phyloP scores from a whole-genome alignment of 2,888 invertebrate species.

The Hedya salicella region DNA sequence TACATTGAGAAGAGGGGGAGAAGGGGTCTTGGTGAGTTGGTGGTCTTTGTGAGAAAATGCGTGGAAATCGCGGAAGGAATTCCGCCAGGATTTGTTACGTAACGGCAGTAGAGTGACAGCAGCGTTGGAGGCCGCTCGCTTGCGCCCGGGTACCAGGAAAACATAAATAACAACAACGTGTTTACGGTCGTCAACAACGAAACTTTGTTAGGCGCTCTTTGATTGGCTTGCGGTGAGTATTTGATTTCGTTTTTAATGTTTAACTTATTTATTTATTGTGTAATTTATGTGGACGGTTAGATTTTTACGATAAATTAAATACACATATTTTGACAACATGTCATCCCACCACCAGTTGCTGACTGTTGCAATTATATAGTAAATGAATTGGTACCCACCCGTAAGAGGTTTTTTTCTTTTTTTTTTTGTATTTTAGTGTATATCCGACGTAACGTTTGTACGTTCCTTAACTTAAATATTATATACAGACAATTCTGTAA shows the following conservation, averaged over 20 bases:
- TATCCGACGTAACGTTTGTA: too few species aligned
- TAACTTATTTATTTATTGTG: constrained; percentile 5
- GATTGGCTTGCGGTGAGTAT: constrained; percentile 31
- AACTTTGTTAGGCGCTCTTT: constrained; percentile 37
- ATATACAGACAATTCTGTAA: too few species aligned
- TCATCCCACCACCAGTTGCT: too few species aligned
- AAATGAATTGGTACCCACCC: too few species aligned
- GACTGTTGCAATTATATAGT: too few species aligned
- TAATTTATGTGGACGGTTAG: too few species aligned
- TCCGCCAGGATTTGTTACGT: constrained; percentile 76
- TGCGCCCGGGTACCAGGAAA: constrained; percentile 51
- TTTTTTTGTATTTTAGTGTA: too few species aligned
- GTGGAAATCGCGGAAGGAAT: constrained; percentile 67
- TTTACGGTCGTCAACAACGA: constrained; percentile 78
- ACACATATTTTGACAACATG: too few species aligned
- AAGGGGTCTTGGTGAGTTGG: constrained; percentile 59
- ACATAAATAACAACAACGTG: constrained; percentile 83
- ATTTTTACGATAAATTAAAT: too few species aligned
- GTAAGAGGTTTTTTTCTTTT: too few species aligned
- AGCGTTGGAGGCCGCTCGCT: constrained; percentile 65
- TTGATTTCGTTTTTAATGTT: constrained; percentile 5
- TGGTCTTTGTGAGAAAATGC: constrained; percentile 58
- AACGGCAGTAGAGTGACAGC: constrained; percentile 74
- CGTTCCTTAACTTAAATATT: too few species aligned
- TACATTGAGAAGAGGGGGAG: constrained; percentile 42